Evolutionary conservation across 2,888 invertebrate genomes (phyloP).

Genomic region (Liodrosophila aerea): DNA sequence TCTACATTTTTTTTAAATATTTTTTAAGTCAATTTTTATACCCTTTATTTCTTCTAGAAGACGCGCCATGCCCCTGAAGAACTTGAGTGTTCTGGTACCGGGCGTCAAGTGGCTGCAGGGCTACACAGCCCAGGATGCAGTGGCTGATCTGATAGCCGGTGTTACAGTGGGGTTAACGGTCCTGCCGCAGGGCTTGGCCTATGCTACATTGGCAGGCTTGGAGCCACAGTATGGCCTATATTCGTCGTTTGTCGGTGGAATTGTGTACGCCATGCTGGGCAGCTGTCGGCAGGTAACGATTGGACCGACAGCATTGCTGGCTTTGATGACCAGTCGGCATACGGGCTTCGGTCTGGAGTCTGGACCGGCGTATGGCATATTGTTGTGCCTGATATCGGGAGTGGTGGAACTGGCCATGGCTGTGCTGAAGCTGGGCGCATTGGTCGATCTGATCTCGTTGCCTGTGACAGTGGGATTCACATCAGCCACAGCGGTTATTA

Average conservation of each 20-base stretch:
- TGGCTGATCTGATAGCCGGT: slow-evolving; percentile 94
- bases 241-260: slow-evolving; percentile 96
- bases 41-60: slow-evolving; percentile 6
- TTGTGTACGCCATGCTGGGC: slow-evolving; percentile 94
- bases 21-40: not conserved
- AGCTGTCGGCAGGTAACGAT: slow-evolving; percentile 94
- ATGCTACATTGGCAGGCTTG: slow-evolving; percentile 93
- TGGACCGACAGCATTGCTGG: slow-evolving; percentile 94
- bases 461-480: slow-evolving; percentile 95
- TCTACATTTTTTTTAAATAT: too few species aligned
- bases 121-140: slow-evolving; percentile 89
- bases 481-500: slow-evolving; percentile 95
- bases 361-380: slow-evolving; percentile 89
- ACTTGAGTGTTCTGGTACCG: slow-evolving; percentile 68
- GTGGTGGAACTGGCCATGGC: slow-evolving; percentile 92
- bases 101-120: slow-evolving; percentile 88
- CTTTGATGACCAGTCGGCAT: slow-evolving; percentile 92
- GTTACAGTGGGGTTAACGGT: slow-evolving; percentile 92
- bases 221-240: slow-evolving; percentile 96
- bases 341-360: slow-evolving; percentile 80
- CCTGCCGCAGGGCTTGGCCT: slow-evolving; percentile 96
- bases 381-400: slow-evolving; percentile 92
- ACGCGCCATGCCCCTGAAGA: slow-evolving; percentile 44
- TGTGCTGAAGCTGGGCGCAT: slow-evolving; percentile 90
- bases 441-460: slow-evolving; percentile 94